phyloP scores from a whole-genome alignment of 2,888 invertebrate genomes.

The Tachina fera region DNA sequence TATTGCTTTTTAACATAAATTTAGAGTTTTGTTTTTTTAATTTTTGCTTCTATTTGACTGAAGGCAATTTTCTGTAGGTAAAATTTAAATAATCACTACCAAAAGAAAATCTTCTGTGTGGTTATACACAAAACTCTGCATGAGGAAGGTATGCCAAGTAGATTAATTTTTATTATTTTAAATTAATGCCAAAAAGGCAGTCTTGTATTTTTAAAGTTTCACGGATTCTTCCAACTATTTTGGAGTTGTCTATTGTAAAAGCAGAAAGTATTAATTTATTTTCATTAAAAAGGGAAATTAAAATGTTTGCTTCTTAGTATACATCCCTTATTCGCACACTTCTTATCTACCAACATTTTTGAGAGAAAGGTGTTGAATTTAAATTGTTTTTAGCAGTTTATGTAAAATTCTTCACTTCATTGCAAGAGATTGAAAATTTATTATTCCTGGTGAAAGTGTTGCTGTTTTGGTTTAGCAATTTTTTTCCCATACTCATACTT shows the following conservation, averaged over 20 bases:
- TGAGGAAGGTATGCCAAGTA: not conserved
- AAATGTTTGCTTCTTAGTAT: not conserved
- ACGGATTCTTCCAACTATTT: no score
- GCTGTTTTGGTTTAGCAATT: not conserved
- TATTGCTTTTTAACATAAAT: not conserved
- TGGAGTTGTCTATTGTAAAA: no score
- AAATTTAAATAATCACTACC: constrained; percentile 30
- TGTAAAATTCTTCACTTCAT: not conserved
- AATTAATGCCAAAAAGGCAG: no score
- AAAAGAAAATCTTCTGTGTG: constrained; percentile 17
- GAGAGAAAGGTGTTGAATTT: not conserved
- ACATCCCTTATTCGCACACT: not conserved
- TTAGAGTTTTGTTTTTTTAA: constrained; percentile 5
- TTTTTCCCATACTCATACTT: not conserved
- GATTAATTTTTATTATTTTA: no score
- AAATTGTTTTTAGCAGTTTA: not conserved
- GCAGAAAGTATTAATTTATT: no score
- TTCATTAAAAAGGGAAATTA: no score
- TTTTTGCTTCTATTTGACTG: not conserved
- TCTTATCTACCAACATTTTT: not conserved
- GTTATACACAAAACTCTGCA: not conserved
- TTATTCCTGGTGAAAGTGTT: not conserved
- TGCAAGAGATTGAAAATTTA: not conserved
- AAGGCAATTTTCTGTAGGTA: not conserved
- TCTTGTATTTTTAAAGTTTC: no score